Conservation (phyloP, 2,888 invertebrate species). For the Apamea sordens region DNA sequence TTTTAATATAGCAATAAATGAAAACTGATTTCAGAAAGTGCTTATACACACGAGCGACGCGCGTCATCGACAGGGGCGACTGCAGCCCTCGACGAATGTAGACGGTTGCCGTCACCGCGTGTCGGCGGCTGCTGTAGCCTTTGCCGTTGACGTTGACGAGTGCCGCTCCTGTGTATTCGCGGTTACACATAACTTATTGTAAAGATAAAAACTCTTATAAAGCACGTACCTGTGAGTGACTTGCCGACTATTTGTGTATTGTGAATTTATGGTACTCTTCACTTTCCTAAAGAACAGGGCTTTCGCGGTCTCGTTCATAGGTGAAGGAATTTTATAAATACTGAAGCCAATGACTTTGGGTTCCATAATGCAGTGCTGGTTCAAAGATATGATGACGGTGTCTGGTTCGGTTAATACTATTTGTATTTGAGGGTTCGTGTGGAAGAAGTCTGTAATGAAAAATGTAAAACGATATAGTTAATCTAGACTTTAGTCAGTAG, state of each 20-base stretch:
- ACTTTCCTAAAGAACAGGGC: conserved; percentile 95
- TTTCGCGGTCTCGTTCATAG: conserved; percentile 93
- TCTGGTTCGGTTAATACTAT: conserved; percentile 92
- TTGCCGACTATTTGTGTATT: conserved; percentile 97
- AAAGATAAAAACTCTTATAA: not conserved
- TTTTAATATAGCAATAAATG: not conserved
- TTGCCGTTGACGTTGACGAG: not conserved
- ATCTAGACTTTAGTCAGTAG: not conserved
- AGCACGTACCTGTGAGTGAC: conserved; percentile 90
- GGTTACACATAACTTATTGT: not conserved
- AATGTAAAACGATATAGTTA: not conserved
- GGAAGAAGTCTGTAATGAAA: conserved; percentile 93
- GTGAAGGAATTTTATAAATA: conserved; percentile 93
- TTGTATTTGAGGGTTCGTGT: conserved; percentile 97
- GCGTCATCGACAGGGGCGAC: not conserved
- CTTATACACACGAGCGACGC: not conserved
- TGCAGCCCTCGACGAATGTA: not conserved
- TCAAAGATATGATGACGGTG: conserved; percentile 94
- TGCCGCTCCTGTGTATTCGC: not conserved
- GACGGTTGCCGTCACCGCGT: not conserved
- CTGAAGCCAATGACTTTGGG: conserved; percentile 98
- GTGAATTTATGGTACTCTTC: conserved; percentile 96
- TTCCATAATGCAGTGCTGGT: conserved; percentile 97
- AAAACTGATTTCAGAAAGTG: not conserved
- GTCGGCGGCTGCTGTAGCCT: not conserved